Base-by-base conservation (phyloP, 1,140 invertebrate species). In the Dendroctonus ponderosae region DNA sequence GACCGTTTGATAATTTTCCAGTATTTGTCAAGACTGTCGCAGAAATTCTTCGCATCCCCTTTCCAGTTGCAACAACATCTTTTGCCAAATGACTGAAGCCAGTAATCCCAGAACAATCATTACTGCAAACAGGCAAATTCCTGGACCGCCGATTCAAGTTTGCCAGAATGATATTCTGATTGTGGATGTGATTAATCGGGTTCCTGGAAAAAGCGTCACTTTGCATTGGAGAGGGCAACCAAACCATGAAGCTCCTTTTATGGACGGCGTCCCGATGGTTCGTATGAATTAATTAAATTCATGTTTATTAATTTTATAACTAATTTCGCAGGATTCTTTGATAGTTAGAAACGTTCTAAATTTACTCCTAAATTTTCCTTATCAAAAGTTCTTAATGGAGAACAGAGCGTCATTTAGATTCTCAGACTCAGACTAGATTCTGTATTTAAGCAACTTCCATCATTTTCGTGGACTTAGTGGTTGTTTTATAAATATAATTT, bases 191-290 rank as follows among this genome's bases (percentile, higher is more conserved):
- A 84, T 89, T 0, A 94, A 96, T 75, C 82, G 87, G 59, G 82
- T 93, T 15, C 84, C 85, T 4, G 87, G 88, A 2, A 87, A 91
- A 70, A 83, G 85, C 0, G 81, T 87, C 0, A 84, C 88, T 0
- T 83, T 95, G 51, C 93, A 96, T 76, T 95, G 92, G 91, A 85
- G 92, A 61, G 92, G 93, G 0, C 84, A 93, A 53, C 84, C 86
- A 0, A 91, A 93, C 80, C 78, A 80, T 7, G 89, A 89, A 69
- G 88, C 89, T 0, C 91, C 90, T 0, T 89, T 88, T 70, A 93
- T 93, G 89, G 93, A 96, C 72, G 93, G 93, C 7, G 89, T 90
- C 0, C 87, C 91, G 0, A 86, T 90, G 83, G 79, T 94, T 12
- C 39, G 42, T 62, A 40, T 11, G 9, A 26, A 26, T 26, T 26